Percentiles rank a stretch among this genome's conserved stretches.
phyloP scores from a whole-genome alignment of 2,888 invertebrate genomes.

The Amiota minor region DNA sequence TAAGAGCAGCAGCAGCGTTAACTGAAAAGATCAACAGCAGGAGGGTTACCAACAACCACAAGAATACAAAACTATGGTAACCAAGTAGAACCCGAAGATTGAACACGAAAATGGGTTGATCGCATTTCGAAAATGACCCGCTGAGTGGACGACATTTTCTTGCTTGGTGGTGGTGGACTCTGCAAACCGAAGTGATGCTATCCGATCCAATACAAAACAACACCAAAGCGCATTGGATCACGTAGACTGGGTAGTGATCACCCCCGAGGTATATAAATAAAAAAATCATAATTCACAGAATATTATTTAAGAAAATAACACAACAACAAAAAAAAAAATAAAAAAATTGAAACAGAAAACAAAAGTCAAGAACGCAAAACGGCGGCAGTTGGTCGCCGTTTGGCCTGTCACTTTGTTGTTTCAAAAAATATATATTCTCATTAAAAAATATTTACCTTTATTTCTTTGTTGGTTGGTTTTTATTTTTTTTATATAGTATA shows the following conservation, averaged over 20 bases:
- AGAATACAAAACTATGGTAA: background rate
- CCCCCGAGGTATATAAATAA: constrained; percentile 40
- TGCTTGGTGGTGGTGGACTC: constrained; percentile 35
- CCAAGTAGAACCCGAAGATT: background rate
- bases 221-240: background rate
- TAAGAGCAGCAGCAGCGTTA: constrained; percentile 18
- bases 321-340: constrained; percentile 50
- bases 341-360: no score
- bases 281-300: constrained; percentile 65
- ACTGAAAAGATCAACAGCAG: constrained; percentile 54
- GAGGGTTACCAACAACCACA: constrained; percentile 43
- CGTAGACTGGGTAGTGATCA: constrained; percentile 22
- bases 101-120: constrained; percentile 35
- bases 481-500: constrained; percentile 40
- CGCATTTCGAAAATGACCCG: constrained; percentile 57
- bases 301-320: constrained; percentile 55
- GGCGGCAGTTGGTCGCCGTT: constrained; percentile 41
- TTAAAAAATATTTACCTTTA: constrained; percentile 48
- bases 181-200: background rate
- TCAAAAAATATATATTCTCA: constrained; percentile 67
- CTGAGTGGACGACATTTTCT: constrained; percentile 68
- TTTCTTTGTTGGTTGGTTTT: constrained; percentile 4
- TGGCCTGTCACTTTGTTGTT: constrained; percentile 57
- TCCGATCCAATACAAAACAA: background rate
- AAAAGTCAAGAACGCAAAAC: constrained; percentile 12